phyloP scores from a whole-genome alignment of 2,888 invertebrate genomes.

The Ochropacha duplaris region DNA sequence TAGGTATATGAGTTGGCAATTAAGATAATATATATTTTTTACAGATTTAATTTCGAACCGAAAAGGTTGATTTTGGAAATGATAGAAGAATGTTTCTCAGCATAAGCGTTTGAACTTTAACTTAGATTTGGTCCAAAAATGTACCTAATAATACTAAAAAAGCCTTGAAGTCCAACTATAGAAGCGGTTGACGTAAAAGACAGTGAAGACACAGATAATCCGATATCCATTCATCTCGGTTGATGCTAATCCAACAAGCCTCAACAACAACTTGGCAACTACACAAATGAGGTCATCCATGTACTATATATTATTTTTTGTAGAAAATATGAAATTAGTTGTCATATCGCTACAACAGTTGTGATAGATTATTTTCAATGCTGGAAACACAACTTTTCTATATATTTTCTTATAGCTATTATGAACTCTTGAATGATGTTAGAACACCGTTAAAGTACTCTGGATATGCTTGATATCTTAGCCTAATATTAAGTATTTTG shows the following conservation, averaged over 20 bases:
- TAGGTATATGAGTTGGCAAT: no score
- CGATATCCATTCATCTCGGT: constrained; percentile 27
- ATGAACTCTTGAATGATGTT: no score
- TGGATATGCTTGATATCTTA: neutral
- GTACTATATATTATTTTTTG: constrained; percentile 30
- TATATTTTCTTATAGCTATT: no score
- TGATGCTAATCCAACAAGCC: constrained; percentile 30
- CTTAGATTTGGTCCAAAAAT: neutral
- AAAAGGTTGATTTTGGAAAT: neutral
- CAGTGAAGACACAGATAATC: constrained; percentile 18
- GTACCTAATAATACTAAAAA: no score
- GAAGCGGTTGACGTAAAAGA: constrained; percentile 1
- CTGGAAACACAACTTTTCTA: no score
- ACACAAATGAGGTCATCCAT: constrained; percentile 32
- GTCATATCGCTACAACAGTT: neutral
- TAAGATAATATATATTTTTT: no score
- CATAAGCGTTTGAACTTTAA: constrained; percentile 10
- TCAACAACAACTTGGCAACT: constrained; percentile 37
- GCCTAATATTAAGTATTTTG: no score
- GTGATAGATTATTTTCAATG: neutral
- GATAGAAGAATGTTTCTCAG: constrained; percentile 9
- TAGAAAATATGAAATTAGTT: constrained; percentile 34
- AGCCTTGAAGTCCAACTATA: neutral
- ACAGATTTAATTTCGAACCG: no score
- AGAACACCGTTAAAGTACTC: no score